phyloP scores from a whole-genome alignment of 92 coral and sea anemone genomes.

The Palythoa grandis region DNA sequence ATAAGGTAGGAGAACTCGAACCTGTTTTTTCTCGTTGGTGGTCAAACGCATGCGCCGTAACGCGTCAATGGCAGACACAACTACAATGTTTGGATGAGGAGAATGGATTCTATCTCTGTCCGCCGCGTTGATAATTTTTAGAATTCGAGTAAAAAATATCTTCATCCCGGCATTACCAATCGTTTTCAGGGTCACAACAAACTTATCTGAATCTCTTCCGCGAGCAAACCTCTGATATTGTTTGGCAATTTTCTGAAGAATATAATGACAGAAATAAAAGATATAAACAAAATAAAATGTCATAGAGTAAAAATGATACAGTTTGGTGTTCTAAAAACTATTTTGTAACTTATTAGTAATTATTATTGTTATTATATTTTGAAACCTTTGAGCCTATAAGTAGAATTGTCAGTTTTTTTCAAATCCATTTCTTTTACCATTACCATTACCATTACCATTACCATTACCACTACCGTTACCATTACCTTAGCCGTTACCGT shows the following conservation, averaged over 20 bases:
- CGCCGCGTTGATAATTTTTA: slow-evolving; percentile 44
- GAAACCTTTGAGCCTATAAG: too few species aligned
- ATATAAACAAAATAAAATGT: background rate
- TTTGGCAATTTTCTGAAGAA: slow-evolving; percentile 34
- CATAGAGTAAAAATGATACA: background rate
- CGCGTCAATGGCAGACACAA: slow-evolving; percentile 65
- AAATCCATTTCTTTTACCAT: too few species aligned
- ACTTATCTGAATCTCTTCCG: slow-evolving; percentile 47
- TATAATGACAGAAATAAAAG: background rate
- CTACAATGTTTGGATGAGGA: slow-evolving; percentile 42
- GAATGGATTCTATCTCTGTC: slow-evolving; percentile 34
- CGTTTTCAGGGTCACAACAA: slow-evolving; percentile 58
- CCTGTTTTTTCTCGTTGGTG: slow-evolving; percentile 36
- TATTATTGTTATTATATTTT: too few species aligned
- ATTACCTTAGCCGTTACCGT: too few species aligned
- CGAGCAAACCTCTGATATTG: slow-evolving; percentile 39
- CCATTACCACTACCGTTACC: too few species aligned
- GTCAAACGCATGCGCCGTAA: slow-evolving; percentile 54
- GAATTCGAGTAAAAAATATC: slow-evolving; percentile 27
- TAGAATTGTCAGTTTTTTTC: too few species aligned
- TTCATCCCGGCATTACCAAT: slow-evolving; percentile 64
- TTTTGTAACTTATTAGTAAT: too few species aligned
- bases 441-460: too few species aligned
- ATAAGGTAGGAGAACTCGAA: background rate
- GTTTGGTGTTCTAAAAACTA: background rate